Percentiles rank a stretch among this genome's conserved stretches.
These are phyloP conservation scores for Lutraria rhynchaena DNA, from an alignment of 1,140 invertebrate species.

Conservation along the genomic window DNA sequence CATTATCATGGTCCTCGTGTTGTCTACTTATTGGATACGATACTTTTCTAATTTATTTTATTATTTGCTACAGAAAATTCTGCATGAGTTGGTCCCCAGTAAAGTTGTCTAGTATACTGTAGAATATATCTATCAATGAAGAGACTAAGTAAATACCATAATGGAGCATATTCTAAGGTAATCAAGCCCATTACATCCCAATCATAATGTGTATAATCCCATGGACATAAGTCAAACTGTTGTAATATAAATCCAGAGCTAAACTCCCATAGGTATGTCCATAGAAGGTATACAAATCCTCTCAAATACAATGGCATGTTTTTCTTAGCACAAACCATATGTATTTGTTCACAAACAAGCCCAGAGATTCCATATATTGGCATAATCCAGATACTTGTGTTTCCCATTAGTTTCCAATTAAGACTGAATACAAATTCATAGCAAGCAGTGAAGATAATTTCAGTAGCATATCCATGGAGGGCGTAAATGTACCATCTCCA, in stretches of 20 bases:
- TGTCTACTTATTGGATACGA: too few relatives aligned
- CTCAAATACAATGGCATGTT: slow-evolving; percentile 80
- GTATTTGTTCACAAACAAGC: slow-evolving; percentile 82
- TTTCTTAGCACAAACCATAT: slow-evolving; percentile 72
- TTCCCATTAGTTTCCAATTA: slow-evolving; percentile 83
- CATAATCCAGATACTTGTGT: slow-evolving; percentile 84
- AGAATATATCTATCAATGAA: slow-evolving; percentile 81
- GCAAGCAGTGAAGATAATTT: slow-evolving; percentile 84
- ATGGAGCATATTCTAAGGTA: slow-evolving; percentile 84
- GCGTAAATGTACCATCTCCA: slow-evolving; percentile 84
- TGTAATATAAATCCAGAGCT: slow-evolving; percentile 82
- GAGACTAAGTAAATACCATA: slow-evolving; percentile 83
- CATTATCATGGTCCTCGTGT: too few relatives aligned
- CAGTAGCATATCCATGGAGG: slow-evolving; percentile 84
- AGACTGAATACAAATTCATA: slow-evolving; percentile 84
- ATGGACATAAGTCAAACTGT: slow-evolving; percentile 84
- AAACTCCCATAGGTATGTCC: slow-evolving; percentile 84
- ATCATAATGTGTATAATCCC: slow-evolving; percentile 84
- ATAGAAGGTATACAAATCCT: slow-evolving; percentile 82
- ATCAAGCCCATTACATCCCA: slow-evolving; percentile 84
- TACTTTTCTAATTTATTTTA: too few relatives aligned
- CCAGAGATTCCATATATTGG: slow-evolving; percentile 83
- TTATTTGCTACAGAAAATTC: slow-evolving; percentile 27
- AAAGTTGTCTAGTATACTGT: slow-evolving; percentile 77
- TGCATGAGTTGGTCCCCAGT: slow-evolving; percentile 76